phyloP scores from a whole-genome alignment of 2,113 vertebrate species.

The Mesitornis unicolor region DNA sequence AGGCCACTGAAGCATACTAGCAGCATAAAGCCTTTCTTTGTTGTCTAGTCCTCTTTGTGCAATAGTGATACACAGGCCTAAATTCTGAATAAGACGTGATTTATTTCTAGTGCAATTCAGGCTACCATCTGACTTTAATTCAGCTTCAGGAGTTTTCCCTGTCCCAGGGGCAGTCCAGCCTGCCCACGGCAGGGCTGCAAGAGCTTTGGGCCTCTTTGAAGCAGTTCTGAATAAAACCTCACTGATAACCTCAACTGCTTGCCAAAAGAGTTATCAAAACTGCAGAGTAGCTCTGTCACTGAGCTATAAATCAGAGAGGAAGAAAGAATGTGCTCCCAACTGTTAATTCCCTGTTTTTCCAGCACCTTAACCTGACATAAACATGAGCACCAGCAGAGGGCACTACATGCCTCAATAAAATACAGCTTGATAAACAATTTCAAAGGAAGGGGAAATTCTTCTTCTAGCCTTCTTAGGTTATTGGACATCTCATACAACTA shows the following conservation, averaged over 20 bases:
- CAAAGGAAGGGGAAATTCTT: background rate
- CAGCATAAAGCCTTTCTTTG: background rate
- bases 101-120: background rate
- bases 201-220: background rate
- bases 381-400: conserved; percentile 13
- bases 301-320: background rate
- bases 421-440: background rate
- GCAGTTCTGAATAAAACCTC: background rate
- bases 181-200: fast-evolving
- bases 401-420: background rate
- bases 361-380: background rate
- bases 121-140: background rate
- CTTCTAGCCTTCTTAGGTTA: background rate
- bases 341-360: background rate
- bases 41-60: background rate
- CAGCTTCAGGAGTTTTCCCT: background rate
- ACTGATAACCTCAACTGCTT: background rate
- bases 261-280: background rate
- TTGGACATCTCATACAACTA: background rate
- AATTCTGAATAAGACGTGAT: background rate
- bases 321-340: background rate
- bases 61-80: background rate
- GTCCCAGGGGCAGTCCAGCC: background rate
- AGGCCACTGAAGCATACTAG: background rate
- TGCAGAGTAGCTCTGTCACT: background rate